These are phyloP conservation scores for Aphaenogaster floridana DNA, from an alignment of 1,140 invertebrate species.

Conservation along the genomic window DNA sequence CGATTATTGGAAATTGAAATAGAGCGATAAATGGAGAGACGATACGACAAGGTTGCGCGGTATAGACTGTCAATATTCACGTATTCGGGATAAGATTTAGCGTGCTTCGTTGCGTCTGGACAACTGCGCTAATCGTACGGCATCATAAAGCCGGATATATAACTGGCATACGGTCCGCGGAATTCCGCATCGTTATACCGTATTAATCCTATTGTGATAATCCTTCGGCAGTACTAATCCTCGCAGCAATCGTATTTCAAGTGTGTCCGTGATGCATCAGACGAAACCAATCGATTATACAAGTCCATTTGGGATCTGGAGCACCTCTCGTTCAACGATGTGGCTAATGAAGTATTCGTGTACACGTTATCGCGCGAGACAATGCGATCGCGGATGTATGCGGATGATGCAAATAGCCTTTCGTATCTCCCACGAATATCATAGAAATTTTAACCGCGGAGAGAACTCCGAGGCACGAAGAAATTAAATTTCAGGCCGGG, in stretches of 20 bases:
- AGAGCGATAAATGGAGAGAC: background rate
- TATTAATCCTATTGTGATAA: constrained; percentile 57
- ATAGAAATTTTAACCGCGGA: background rate
- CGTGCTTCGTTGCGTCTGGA: constrained; percentile 34
- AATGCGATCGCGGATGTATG: background rate
- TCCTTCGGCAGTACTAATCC: constrained; percentile 45
- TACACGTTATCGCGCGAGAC: background rate
- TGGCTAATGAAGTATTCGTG: constrained; percentile 10
- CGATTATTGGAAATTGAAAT: constrained; percentile 47
- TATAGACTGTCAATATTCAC: constrained; percentile 44
- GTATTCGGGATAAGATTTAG: constrained; percentile 58
- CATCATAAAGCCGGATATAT: constrained; percentile 61
- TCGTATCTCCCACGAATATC: background rate
- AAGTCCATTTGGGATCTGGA: background rate
- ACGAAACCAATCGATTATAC: constrained; percentile 33
- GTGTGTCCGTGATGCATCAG: constrained; percentile 23
- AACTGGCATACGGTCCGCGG: constrained; percentile 44
- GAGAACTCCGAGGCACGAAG: background rate
- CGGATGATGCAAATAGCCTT: background rate
- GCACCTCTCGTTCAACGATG: constrained; percentile 15
- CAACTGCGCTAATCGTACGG: constrained; percentile 44
- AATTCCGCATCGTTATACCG: constrained; percentile 45
- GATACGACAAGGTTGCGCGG: constrained; percentile 29
- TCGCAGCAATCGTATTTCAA: constrained; percentile 32
- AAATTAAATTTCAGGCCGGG: constrained; percentile 18